phyloP scores from a whole-genome alignment of 2,797 vertebrate species.

The Melanotaenia parkinsoni region DNA sequence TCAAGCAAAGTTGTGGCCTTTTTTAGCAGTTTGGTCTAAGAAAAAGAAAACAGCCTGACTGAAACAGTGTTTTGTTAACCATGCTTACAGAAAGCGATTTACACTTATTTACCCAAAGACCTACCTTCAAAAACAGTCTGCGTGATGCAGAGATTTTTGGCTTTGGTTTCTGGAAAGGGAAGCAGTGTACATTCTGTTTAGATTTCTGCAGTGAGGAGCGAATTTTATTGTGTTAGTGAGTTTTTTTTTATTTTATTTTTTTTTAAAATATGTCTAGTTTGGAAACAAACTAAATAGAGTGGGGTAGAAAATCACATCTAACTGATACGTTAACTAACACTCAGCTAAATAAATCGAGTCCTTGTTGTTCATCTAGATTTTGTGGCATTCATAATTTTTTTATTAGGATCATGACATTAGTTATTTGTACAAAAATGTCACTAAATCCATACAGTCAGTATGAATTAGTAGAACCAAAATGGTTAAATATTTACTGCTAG shows the following conservation, averaged over 20 bases:
- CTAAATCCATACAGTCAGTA: neutral
- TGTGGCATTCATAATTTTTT: neutral
- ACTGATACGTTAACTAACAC: neutral
- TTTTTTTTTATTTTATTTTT: neutral
- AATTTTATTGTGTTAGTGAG: neutral
- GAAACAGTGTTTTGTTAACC: conserved; percentile 12
- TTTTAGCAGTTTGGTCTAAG: conserved; percentile 82
- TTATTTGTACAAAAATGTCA: neutral
- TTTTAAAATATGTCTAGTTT: too few species aligned
- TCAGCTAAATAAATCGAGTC: neutral
- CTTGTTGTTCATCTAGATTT: neutral
- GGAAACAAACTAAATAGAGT: neutral
- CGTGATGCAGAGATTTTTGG: conserved; percentile 83
- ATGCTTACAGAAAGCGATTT: neutral
- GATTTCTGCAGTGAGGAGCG: neutral
- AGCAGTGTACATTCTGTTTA: neutral
- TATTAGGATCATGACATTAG: neutral
- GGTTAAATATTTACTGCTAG: too few species aligned
- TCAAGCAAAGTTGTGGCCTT: conserved; percentile 79
- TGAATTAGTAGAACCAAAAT: neutral
- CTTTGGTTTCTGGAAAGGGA: conserved; percentile 78
- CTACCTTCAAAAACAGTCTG: conserved; percentile 82
- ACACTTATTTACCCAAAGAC: neutral
- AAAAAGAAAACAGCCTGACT: conserved; percentile 7
- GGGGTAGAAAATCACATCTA: neutral